phyloP scores from a whole-genome alignment of 2,888 invertebrate species.

The Luperina nickerlii region DNA sequence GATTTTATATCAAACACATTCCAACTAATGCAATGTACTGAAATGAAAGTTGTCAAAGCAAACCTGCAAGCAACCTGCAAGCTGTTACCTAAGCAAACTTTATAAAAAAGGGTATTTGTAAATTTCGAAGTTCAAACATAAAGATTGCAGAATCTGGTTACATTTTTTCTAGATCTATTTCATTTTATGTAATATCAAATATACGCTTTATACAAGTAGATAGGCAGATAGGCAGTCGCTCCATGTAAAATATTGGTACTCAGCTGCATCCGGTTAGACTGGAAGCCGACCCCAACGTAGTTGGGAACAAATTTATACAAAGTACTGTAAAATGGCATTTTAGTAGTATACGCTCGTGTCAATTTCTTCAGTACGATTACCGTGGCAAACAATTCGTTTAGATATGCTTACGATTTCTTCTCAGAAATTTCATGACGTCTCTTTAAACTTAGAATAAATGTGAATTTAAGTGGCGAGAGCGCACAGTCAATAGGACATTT shows the following conservation, averaged over 20 bases:
- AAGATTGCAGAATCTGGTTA: not conserved
- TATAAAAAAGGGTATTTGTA: not conserved
- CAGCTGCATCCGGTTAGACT: no score
- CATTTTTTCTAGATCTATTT: constrained; percentile 5
- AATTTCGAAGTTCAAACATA: not conserved
- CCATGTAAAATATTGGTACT: no score
- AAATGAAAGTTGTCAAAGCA: constrained; percentile 37
- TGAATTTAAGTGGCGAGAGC: constrained; percentile 50
- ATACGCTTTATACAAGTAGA: constrained; percentile 25
- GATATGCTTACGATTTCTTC: constrained; percentile 54
- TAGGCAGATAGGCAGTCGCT: no score
- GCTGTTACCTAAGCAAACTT: not conserved
- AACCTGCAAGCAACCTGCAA: no score
- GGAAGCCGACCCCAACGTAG: no score
- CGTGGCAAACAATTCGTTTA: constrained; percentile 65
- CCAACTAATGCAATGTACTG: constrained; percentile 42
- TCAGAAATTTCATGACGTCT: constrained; percentile 46
- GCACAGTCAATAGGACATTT: constrained; percentile 32
- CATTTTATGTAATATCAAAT: constrained; percentile 1
- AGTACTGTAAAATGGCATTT: constrained; percentile 48
- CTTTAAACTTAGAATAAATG: constrained; percentile 49
- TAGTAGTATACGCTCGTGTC: constrained; percentile 54
- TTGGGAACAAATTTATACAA: constrained; percentile 22
- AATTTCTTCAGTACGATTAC: constrained; percentile 67
- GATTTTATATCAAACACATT: constrained; percentile 63